Percentiles rank a stretch among this genome's conserved stretches.
These are phyloP conservation scores for Heliothis peltigera DNA, from an alignment of 2,888 invertebrate genomes.

Conservation along the genomic window DNA sequence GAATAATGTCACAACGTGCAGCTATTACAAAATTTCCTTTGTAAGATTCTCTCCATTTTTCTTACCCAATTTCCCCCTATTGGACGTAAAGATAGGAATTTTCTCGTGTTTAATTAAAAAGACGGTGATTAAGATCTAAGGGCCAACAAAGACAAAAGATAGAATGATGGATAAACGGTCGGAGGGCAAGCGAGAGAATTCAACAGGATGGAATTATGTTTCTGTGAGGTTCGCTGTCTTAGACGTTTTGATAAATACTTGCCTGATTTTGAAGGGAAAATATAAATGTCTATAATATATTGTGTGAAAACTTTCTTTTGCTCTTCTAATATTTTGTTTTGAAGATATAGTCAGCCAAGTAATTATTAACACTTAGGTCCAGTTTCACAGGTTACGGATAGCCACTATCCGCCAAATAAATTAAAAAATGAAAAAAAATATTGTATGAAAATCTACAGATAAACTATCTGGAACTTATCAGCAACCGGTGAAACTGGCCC, in stretches of 20 bases:
- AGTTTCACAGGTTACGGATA: too few relatives aligned
- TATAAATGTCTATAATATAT: background rate
- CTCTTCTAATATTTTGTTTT: too few relatives aligned
- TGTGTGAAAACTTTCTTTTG: too few relatives aligned
- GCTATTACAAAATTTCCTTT: conserved; percentile 37
- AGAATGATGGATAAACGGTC: conserved; percentile 55
- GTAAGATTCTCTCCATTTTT: conserved; percentile 25
- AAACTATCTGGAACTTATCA: too few relatives aligned
- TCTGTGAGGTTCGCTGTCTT: conserved; percentile 21
- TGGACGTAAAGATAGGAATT: conserved; percentile 42
- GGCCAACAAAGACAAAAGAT: conserved; percentile 50
- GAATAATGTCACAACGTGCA: conserved; percentile 24
- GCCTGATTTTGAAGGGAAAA: background rate
- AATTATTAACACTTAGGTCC: too few relatives aligned
- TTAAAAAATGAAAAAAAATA: too few relatives aligned
- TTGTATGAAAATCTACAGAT: too few relatives aligned
- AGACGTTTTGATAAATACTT: conserved; percentile 33
- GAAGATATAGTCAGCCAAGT: too few relatives aligned
- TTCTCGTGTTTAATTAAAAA: conserved; percentile 61
- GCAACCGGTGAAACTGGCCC: too few relatives aligned
- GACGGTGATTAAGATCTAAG: conserved; percentile 56
- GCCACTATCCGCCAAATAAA: too few relatives aligned
- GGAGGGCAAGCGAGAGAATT: conserved; percentile 25
- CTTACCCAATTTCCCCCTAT: conserved; percentile 47
- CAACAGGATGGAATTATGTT: conserved; percentile 52